phyloP scores from a whole-genome alignment of 2,888 invertebrate species.

The Camptogramma bilineatum region DNA sequence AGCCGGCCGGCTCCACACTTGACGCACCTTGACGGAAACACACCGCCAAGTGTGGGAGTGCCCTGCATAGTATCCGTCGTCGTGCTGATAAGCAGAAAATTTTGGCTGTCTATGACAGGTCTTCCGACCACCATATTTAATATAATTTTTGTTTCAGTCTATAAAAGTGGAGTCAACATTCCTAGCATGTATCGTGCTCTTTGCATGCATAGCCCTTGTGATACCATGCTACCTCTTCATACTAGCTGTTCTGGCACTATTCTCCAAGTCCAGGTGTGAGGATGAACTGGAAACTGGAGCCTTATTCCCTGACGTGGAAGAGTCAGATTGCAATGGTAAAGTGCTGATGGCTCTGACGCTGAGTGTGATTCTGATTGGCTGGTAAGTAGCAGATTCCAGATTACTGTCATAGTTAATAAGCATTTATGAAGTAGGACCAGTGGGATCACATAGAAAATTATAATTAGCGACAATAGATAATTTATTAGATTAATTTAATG shows the following conservation, averaged over 20 bases:
- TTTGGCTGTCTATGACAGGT: too few species aligned
- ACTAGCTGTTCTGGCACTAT: constrained; percentile 83
- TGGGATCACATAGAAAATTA: too few species aligned
- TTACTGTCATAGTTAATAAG: too few species aligned
- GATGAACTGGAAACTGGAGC: constrained; percentile 76
- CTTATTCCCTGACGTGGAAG: constrained; percentile 69
- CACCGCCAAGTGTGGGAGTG: too few species aligned
- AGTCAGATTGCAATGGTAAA: constrained; percentile 73
- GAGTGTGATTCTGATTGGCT: constrained; percentile 72
- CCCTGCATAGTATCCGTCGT: too few species aligned
- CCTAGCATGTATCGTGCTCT: constrained; percentile 86
- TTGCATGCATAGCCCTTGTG: constrained; percentile 87
- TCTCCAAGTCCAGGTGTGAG: constrained; percentile 67
- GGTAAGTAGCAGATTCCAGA: constrained; percentile 60
- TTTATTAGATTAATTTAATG: too few species aligned
- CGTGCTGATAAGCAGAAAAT: not conserved
- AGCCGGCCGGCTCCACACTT: too few species aligned
- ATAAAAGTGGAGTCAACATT: constrained; percentile 90
- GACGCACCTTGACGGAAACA: too few species aligned
- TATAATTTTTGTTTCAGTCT: constrained; percentile 76
- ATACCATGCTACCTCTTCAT: constrained; percentile 85
- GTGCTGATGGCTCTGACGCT: constrained; percentile 69
- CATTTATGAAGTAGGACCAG: too few species aligned
- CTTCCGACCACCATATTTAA: too few species aligned
- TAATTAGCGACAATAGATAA: too few species aligned